These are phyloP conservation scores for Drosophila micromelanica DNA, from an alignment of 1,140 invertebrate species.

Conservation along the genomic window DNA sequence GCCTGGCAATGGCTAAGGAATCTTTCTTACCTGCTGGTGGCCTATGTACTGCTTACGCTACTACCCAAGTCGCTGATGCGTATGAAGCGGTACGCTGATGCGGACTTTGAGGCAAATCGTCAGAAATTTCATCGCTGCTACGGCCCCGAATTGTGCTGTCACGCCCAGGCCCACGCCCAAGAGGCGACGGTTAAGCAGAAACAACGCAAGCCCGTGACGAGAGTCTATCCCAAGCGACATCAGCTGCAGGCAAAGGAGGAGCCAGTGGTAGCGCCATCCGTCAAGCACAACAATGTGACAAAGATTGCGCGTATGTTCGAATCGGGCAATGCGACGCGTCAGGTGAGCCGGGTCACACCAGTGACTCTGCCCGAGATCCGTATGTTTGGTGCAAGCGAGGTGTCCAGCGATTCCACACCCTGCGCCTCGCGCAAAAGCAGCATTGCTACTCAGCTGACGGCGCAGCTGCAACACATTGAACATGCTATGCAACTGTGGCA, in stretches of 20 bases:
- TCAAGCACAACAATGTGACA: conserved; percentile 74
- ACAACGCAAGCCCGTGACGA: conserved; percentile 72
- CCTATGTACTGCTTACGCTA: conserved; percentile 70
- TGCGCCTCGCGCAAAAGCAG: conserved; percentile 64
- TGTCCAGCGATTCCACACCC: conserved; percentile 59
- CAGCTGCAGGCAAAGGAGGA: conserved; percentile 28
- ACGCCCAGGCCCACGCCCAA: conserved; percentile 44
- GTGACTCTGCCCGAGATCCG: conserved; percentile 64
- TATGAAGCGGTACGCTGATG: conserved; percentile 72
- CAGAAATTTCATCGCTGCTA: conserved; percentile 76
- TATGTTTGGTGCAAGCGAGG: conserved; percentile 63
- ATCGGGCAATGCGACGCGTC: conserved; percentile 47
- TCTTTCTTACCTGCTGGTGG: conserved; percentile 63
- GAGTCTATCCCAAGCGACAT: conserved; percentile 74
- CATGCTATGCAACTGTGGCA: conserved; percentile 73
- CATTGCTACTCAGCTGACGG: conserved; percentile 62
- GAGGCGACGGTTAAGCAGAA: conserved; percentile 57
- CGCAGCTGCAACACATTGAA: conserved; percentile 73
- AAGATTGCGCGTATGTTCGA: conserved; percentile 81
- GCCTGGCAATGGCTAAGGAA: conserved; percentile 58
- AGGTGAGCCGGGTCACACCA: conserved; percentile 67
- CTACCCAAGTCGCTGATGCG: conserved; percentile 71
- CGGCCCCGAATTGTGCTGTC: conserved; percentile 74
- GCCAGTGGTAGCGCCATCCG: conserved; percentile 11
- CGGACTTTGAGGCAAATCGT: conserved; percentile 74